A percentile compares a stretch with the other conserved stretches of the same genome.
phyloP scores from a whole-genome alignment of 2,113 vertebrate species.

The Malurus elegans region DNA sequence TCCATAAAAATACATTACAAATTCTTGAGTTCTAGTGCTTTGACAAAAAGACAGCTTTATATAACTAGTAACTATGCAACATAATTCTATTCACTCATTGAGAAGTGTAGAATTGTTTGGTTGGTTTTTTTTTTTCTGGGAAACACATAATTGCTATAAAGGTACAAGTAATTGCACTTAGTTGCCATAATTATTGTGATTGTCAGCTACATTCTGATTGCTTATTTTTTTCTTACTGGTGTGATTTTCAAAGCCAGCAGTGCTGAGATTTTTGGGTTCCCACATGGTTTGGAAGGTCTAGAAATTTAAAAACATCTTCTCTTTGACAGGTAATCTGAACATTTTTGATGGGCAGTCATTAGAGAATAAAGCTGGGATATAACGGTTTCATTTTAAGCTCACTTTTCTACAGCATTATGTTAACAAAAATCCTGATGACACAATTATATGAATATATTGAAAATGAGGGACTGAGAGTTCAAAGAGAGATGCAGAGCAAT shows the following conservation, averaged over 20 bases:
- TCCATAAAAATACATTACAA: background rate
- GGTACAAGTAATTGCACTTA: background rate
- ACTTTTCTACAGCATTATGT: background rate
- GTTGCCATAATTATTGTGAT: background rate
- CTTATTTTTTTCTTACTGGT: background rate
- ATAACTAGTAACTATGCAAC: background rate
- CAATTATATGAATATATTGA: background rate
- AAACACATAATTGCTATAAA: background rate
- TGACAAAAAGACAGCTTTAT: background rate
- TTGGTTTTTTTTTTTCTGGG: background rate
- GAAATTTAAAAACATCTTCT: conserved; percentile 5
- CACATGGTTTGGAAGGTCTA: background rate
- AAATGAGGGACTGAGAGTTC: background rate
- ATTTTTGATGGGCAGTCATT: conserved; percentile 17
- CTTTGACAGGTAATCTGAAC: conserved; percentile 26
- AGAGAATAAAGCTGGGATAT: conserved; percentile 18
- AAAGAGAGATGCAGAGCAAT: background rate
- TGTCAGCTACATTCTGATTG: background rate
- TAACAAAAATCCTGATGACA: background rate
- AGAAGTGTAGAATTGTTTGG: rapidly evolving
- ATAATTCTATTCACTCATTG: background rate
- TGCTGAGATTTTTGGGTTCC: background rate
- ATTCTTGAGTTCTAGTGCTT: background rate
- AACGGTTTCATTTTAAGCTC: background rate
- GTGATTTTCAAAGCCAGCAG: background rate